Percentiles rank a stretch among this genome's conserved stretches.
Conservation (phyloP, 1,140 invertebrate genomes). For the Rhagoletis zephyria region DNA sequence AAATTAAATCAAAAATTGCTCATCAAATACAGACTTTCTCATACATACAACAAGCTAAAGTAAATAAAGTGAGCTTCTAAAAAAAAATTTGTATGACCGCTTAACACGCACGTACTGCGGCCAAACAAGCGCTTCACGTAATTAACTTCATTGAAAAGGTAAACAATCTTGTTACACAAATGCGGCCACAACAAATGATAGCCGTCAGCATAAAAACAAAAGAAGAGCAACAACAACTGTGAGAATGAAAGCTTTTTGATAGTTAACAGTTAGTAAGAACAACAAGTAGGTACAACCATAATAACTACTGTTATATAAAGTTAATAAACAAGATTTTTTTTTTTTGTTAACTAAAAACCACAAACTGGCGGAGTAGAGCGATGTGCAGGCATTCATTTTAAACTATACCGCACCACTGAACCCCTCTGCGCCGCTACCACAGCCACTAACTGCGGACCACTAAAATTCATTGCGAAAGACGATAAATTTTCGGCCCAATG, state of each 20-base stretch:
- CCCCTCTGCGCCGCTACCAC: no score
- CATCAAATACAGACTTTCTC: not conserved
- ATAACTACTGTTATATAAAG: conserved; percentile 18
- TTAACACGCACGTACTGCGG: conserved; percentile 2
- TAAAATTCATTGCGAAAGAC: conserved; percentile 38
- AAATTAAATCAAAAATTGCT: not conserved
- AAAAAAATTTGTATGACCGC: not conserved
- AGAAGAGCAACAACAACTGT: not conserved
- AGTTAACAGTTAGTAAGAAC: not conserved
- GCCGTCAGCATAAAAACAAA: not conserved
- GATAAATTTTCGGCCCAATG: conserved; percentile 37
- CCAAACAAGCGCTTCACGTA: conserved; percentile 9
- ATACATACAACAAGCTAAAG: no score
- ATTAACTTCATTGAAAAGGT: conserved; percentile 38
- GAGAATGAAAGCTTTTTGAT: not conserved
- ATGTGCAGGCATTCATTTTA: not conserved
- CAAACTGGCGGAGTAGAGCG: not conserved
- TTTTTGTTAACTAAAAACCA: conserved; percentile 30
- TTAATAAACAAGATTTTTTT: conserved; percentile 39
- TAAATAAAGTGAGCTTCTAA: no score
- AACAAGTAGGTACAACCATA: not conserved
- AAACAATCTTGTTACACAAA: conserved; percentile 42
- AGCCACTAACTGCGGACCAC: conserved; percentile 31
- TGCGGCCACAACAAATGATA: conserved; percentile 17
- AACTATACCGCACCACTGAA: not conserved